A percentile compares a stretch with the other conserved stretches of the same genome.
phyloP scores from a whole-genome alignment of 1,140 invertebrate genomes.

The Agraylea sexmaculata region DNA sequence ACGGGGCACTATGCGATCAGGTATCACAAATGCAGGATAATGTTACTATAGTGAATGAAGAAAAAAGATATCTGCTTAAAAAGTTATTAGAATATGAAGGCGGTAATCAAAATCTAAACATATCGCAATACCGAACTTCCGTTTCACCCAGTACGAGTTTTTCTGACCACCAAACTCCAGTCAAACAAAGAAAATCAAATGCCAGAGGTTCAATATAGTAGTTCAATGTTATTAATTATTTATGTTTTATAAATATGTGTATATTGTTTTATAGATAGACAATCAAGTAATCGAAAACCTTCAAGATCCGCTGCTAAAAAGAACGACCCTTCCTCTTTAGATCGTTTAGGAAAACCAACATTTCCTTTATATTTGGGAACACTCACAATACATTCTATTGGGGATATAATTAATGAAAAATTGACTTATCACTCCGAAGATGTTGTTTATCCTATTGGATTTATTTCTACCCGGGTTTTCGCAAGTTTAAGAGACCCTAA shows the following conservation, averaged over 20 bases:
- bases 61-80: constrained; percentile 55
- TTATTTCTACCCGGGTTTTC: constrained; percentile 67
- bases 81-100: constrained; percentile 50
- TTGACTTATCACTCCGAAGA: constrained; percentile 58
- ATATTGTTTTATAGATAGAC: constrained; percentile 10
- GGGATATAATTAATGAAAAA: constrained; percentile 61
- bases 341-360: constrained; percentile 54
- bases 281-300: constrained; percentile 22
- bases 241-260: constrained; percentile 1
- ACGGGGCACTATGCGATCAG: constrained; percentile 69
- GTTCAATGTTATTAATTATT: not conserved
- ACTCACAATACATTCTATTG: constrained; percentile 64
- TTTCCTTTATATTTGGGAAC: constrained; percentile 64
- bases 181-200: constrained; percentile 17
- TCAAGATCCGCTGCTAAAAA: constrained; percentile 30
- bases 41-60: constrained; percentile 55
- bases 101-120: constrained; percentile 17
- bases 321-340: constrained; percentile 53
- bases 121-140: constrained; percentile 16
- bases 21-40: constrained; percentile 61
- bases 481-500: constrained; percentile 57
- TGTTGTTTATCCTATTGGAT: constrained; percentile 69
- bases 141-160: constrained; percentile 19
- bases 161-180: constrained; percentile 19
- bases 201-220: not conserved